Conservation (phyloP, 2,888 invertebrate species). For the Mesochorus sp. region DNA sequence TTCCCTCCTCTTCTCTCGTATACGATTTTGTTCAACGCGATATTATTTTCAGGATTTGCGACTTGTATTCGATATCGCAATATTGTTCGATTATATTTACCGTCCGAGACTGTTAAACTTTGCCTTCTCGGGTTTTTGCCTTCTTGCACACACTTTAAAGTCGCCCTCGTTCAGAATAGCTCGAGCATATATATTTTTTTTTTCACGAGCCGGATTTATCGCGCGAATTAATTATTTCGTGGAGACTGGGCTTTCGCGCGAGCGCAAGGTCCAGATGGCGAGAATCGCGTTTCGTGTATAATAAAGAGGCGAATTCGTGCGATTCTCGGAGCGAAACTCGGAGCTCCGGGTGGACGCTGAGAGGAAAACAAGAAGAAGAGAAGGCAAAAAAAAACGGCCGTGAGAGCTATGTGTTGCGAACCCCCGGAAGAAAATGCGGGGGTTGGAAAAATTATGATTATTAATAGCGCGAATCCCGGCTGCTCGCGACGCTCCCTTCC, state of each 20-base stretch:
- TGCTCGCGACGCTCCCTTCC: slow-evolving; percentile 25
- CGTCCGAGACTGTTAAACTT: slow-evolving; percentile 5
- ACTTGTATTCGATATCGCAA: slow-evolving; percentile 44
- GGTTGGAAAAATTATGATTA: slow-evolving; percentile 65
- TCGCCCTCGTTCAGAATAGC: neutral
- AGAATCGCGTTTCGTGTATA: slow-evolving; percentile 61
- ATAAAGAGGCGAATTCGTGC: neutral
- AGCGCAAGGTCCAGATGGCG: slow-evolving; percentile 64
- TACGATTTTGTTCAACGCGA: neutral
- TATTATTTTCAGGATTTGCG: slow-evolving; percentile 19
- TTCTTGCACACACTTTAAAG: slow-evolving; percentile 18
- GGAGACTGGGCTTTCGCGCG: slow-evolving; percentile 48
- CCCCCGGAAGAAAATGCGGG: slow-evolving; percentile 39
- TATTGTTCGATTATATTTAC: slow-evolving; percentile 17
- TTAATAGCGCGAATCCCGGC: slow-evolving; percentile 63
- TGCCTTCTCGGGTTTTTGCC: slow-evolving; percentile 3
- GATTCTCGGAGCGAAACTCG: neutral
- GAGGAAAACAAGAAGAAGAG: neutral
- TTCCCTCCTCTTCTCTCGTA: neutral
- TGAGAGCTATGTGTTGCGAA: too few species aligned
- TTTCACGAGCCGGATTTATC: slow-evolving; percentile 68
- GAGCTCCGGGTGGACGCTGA: neutral
- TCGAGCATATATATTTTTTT: slow-evolving; percentile 45
- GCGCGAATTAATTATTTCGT: slow-evolving; percentile 68
- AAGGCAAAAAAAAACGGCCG: slow-evolving; percentile 19